A percentile compares a stretch with the other conserved stretches of the same genome.
These are phyloP conservation scores for Pelusios castaneus DNA, from an alignment of 2,113 vertebrate species.

Conservation along the genomic window DNA sequence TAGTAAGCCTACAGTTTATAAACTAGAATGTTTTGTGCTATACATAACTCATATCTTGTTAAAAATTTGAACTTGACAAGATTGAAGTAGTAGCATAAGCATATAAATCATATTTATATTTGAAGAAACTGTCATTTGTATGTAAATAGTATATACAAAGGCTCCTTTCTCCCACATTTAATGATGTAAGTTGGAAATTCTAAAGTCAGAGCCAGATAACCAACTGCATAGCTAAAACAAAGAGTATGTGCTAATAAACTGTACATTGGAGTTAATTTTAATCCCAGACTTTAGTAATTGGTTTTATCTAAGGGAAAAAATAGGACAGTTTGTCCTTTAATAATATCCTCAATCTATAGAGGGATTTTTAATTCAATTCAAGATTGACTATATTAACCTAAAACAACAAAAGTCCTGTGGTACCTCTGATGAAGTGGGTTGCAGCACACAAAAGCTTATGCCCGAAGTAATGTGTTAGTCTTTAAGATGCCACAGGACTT, in stretches of 20 bases:
- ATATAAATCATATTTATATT: background rate
- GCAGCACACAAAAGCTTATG: too few relatives aligned
- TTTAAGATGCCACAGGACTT: too few relatives aligned
- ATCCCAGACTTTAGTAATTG: background rate
- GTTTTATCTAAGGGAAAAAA: background rate
- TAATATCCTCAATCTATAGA: background rate
- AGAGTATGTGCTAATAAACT: background rate
- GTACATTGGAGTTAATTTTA: background rate
- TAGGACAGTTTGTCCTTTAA: background rate
- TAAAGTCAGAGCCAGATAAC: background rate
- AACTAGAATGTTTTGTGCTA: background rate
- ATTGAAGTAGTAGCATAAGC: background rate
- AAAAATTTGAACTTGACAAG: background rate
- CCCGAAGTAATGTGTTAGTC: too few relatives aligned
- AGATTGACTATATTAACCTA: background rate
- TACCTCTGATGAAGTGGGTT: too few relatives aligned
- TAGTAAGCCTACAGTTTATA: background rate
- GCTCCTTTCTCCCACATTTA: background rate
- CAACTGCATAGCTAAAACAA: background rate
- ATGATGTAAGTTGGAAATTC: too few relatives aligned
- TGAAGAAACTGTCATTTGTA: background rate
- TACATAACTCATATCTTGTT: fast-evolving
- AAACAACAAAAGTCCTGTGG: too few relatives aligned
- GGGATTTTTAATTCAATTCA: background rate
- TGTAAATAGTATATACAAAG: background rate